These are phyloP conservation scores for Corynorhinus townsendii DNA, from an alignment of 2,113 vertebrate genomes.

Conservation along the genomic window DNA sequence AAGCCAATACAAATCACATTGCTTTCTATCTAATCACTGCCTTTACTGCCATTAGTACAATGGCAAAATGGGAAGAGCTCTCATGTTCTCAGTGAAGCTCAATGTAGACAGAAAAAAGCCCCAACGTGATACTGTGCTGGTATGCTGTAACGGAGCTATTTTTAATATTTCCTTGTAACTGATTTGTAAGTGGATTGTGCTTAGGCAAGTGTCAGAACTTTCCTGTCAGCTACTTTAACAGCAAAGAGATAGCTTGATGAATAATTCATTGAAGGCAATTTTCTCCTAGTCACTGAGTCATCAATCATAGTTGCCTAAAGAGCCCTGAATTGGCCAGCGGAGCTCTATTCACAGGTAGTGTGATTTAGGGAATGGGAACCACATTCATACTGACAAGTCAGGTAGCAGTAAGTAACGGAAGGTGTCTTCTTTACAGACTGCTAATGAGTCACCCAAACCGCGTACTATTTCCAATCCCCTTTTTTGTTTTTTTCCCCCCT, in stretches of 20 bases:
- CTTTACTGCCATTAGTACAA: constrained; percentile 83
- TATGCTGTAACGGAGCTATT: constrained; percentile 90
- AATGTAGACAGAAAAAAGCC: constrained; percentile 86
- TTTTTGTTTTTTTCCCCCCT: constrained; percentile 77
- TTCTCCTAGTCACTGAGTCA: constrained; percentile 97
- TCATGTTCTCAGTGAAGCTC: constrained; percentile 82
- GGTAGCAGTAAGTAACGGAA: constrained; percentile 88
- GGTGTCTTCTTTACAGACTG: constrained; percentile 86
- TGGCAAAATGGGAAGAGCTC: constrained; percentile 80
- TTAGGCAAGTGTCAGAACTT: constrained; percentile 92
- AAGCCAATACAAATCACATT: constrained; percentile 83
- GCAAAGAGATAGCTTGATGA: constrained; percentile 96
- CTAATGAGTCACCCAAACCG: constrained; percentile 87
- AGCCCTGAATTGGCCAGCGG: constrained; percentile 91
- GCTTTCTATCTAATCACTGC: constrained; percentile 81
- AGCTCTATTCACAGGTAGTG: constrained; percentile 90
- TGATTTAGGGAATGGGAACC: constrained; percentile 88
- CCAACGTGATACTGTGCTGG: constrained; percentile 88
- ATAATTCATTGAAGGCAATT: constrained; percentile 97
- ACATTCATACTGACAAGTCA: constrained; percentile 89
- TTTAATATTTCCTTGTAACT: constrained; percentile 96
- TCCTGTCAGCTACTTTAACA: constrained; percentile 96
- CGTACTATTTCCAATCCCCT: constrained; percentile 80
- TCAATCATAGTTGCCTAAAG: constrained; percentile 95
- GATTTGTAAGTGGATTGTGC: constrained; percentile 97